Evolutionary conservation across 2,113 vertebrate genomes (phyloP).

Genomic region (Nannobrachium achirus): DNA sequence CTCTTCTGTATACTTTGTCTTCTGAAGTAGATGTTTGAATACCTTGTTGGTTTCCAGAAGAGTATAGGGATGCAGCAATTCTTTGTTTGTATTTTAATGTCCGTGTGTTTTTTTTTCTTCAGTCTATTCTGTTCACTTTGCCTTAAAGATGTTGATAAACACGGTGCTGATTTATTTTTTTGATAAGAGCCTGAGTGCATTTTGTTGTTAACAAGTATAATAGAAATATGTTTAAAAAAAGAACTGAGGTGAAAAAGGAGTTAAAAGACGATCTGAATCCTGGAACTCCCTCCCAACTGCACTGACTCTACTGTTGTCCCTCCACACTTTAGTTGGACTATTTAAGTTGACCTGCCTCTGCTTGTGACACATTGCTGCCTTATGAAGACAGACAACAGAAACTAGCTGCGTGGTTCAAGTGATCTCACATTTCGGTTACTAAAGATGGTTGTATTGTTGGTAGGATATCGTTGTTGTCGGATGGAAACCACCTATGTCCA

Average conservation of each 20-base stretch:
- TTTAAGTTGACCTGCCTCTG: conserved; percentile 55
- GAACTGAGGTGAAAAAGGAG: conserved; percentile 31
- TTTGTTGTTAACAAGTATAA: neutral
- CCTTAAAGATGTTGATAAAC: conserved; percentile 54
- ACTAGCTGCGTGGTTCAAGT: too few species aligned
- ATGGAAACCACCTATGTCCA: too few species aligned
- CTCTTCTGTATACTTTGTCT: conserved; percentile 9
- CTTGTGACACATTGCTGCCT: conserved; percentile 24
- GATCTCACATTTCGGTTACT: too few species aligned
- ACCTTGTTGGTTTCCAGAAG: conserved; percentile 49
- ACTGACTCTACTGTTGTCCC: conserved; percentile 46
- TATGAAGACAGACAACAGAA: neutral
- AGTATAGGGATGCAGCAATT: conserved; percentile 57
- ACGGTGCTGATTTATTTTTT: conserved; percentile 14
- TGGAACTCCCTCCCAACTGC: conserved; percentile 50
- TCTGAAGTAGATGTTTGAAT: conserved; percentile 25
- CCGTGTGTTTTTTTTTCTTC: conserved; percentile 48
- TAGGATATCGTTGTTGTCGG: too few species aligned
- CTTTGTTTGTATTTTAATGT: conserved; percentile 66
- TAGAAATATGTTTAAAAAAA: conserved; percentile 15
- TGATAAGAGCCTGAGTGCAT: neutral
- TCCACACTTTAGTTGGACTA: conserved; percentile 46
- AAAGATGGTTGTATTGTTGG: too few species aligned
- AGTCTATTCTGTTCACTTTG: conserved; percentile 60
- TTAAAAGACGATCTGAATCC: conserved; percentile 58